Conservation (phyloP, 64 coral and sea anemone species). For the Dendronephthya gigantea region DNA sequence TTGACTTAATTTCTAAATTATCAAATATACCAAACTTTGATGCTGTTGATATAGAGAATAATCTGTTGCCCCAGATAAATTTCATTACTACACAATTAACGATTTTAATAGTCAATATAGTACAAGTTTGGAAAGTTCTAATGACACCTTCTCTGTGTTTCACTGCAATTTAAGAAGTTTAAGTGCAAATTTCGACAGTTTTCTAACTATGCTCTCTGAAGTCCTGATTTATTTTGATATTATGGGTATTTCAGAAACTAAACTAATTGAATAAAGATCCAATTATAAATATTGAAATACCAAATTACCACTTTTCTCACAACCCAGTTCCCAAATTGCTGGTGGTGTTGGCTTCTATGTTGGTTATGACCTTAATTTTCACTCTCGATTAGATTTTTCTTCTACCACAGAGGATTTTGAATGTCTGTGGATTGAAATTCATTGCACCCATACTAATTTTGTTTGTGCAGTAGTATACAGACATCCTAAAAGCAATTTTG, state of each 20-base stretch:
- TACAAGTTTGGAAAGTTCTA: no score
- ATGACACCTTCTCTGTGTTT: no score
- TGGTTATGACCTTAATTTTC: background rate
- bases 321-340: background rate
- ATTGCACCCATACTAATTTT: background rate
- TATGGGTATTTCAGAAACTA: slow-evolving; percentile 18
- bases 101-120: no score
- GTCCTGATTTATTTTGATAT: background rate
- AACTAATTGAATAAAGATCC: slow-evolving; percentile 9
- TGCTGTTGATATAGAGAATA: no score
- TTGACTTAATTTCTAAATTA: no score
- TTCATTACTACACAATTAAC: no score
- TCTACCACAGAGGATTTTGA: slow-evolving; percentile 4
- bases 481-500: slow-evolving; percentile 12
- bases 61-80: no score
- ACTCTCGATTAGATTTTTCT: background rate
- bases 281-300: background rate
- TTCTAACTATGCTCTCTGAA: background rate
- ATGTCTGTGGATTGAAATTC: background rate
- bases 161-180: no score
- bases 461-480: slow-evolving; percentile 20
- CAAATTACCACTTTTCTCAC: background rate
- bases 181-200: no score
- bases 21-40: no score
- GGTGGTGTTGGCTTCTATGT: background rate